Conservation (phyloP, 1,140 invertebrate species). For the Sarcophaga peregrina region DNA sequence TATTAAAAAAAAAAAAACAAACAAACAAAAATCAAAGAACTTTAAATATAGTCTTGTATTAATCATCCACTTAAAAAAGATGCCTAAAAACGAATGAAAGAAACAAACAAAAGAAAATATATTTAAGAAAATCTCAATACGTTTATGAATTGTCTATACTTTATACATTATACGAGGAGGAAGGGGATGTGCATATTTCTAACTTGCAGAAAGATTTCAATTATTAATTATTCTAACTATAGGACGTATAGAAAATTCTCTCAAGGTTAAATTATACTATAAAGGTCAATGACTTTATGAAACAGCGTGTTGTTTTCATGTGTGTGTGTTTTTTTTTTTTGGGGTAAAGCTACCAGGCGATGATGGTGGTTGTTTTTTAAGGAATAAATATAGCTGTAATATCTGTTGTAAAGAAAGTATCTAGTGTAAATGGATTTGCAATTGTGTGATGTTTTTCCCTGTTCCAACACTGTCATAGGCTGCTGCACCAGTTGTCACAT, state of each 20-base stretch:
- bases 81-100: conserved; percentile 36
- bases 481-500: too few relatives aligned
- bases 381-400: too few relatives aligned
- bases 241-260: background rate
- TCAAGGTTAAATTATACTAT: conserved; percentile 7
- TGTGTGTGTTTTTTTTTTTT: too few relatives aligned
- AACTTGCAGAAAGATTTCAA: too few relatives aligned
- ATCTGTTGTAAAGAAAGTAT: too few relatives aligned
- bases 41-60: conserved; percentile 26
- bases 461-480: too few relatives aligned
- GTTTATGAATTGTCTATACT: background rate
- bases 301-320: background rate
- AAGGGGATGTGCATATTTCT: background rate
- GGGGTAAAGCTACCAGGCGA: too few relatives aligned
- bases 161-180: background rate
- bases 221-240: background rate
- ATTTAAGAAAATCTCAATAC: conserved; percentile 28
- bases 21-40: conserved; percentile 14
- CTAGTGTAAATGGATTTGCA: too few relatives aligned
- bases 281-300: conserved; percentile 1
- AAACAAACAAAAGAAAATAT: conserved; percentile 15
- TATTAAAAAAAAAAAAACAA: conserved; percentile 11
- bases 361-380: too few relatives aligned
- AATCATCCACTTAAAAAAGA: conserved; percentile 32
- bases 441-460: too few relatives aligned